Conservation (phyloP, 2,113 vertebrate genomes). For the Hemibagrus wyckioides region DNA sequence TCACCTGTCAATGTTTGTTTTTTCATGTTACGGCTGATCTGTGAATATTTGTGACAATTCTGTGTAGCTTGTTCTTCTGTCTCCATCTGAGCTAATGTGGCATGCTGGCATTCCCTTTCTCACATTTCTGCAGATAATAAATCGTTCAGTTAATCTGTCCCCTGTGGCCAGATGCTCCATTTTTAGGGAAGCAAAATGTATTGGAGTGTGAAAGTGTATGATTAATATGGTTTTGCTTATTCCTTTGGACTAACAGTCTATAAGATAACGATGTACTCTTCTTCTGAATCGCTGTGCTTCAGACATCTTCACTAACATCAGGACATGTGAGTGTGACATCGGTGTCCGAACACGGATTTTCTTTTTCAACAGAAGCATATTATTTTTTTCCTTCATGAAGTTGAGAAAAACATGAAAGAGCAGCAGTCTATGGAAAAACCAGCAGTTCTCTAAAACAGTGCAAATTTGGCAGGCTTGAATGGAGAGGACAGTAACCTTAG, state of each 20-base stretch:
- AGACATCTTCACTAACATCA: not conserved
- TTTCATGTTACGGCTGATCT: too few relatives aligned
- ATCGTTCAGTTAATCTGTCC: not conserved
- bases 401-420: not conserved
- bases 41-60: not conserved
- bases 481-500: slow-evolving; percentile 1
- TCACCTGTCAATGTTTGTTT: too few relatives aligned
- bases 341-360: not conserved
- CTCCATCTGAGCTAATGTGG: not conserved
- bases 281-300: not conserved
- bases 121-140: not conserved
- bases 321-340: not conserved
- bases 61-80: not conserved
- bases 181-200: not conserved
- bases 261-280: not conserved
- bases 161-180: not conserved
- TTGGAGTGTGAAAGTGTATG: not conserved
- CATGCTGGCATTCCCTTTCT: not conserved
- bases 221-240: not conserved
- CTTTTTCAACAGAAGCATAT: not conserved
- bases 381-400: not conserved
- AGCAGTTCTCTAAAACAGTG: not conserved
- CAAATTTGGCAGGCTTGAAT: not conserved
- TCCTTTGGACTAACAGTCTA: not conserved
- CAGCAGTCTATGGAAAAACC: not conserved